Percentiles rank a stretch among this genome's conserved stretches.
These are phyloP conservation scores for Dynastes maya DNA, from an alignment of 2,888 invertebrate genomes.

Conservation along the genomic window DNA sequence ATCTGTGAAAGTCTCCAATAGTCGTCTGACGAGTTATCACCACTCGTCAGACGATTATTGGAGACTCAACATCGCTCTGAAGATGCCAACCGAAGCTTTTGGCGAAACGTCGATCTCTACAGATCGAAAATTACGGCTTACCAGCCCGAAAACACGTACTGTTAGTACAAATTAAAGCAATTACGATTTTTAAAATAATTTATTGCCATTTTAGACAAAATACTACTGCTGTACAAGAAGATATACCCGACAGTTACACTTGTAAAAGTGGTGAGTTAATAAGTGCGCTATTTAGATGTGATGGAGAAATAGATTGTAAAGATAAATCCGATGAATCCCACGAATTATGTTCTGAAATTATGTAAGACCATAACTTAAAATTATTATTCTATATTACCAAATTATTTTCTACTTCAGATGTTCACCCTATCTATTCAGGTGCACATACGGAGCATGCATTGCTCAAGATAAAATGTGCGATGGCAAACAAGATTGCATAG, in stretches of 20 bases:
- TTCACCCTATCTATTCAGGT: slow-evolving; percentile 60
- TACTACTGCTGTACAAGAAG: too few species aligned
- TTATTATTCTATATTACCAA: background rate
- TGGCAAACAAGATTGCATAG: slow-evolving; percentile 68
- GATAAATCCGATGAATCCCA: slow-evolving; percentile 60
- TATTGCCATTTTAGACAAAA: too few species aligned
- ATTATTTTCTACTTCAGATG: slow-evolving; percentile 54
- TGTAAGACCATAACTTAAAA: slow-evolving; percentile 14
- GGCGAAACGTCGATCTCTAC: too few species aligned
- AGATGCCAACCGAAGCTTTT: too few species aligned
- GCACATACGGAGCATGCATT: slow-evolving; percentile 65
- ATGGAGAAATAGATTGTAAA: slow-evolving; percentile 58
- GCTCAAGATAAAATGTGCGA: slow-evolving; percentile 48
- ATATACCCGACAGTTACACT: background rate
- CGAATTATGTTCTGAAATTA: slow-evolving; percentile 55
- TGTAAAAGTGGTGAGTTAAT: background rate
- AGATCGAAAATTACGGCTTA: too few species aligned
- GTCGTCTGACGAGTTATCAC: too few species aligned
- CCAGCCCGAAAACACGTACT: too few species aligned
- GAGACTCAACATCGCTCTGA: too few species aligned
- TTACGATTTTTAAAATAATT: too few species aligned
- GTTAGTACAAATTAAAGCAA: too few species aligned
- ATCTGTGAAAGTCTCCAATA: too few species aligned
- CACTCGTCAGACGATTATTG: too few species aligned
- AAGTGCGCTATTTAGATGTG: slow-evolving; percentile 52